These are phyloP conservation scores for Bombus waltoni DNA, from an alignment of 1,140 invertebrate genomes.

Conservation along the genomic window DNA sequence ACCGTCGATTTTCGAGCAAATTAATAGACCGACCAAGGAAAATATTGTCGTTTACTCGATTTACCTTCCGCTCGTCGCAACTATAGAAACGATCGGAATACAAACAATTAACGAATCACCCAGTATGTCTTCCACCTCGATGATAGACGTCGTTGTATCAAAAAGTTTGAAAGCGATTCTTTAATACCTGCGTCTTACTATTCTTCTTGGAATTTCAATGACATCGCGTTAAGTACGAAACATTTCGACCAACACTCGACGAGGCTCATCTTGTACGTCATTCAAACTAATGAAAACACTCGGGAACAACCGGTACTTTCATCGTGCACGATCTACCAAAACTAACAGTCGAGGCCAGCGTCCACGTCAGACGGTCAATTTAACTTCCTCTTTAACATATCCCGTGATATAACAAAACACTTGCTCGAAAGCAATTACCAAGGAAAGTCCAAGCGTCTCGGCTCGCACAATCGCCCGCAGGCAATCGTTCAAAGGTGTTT, in stretches of 20 bases:
- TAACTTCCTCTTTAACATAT: neutral
- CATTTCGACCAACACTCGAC: neutral
- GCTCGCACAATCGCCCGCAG: neutral
- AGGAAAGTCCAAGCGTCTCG: neutral
- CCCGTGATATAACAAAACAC: neutral
- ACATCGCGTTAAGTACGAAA: neutral
- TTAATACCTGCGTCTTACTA: neutral
- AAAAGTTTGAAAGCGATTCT: neutral
- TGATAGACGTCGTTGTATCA: neutral
- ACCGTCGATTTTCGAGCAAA: conserved; percentile 38
- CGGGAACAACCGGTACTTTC: neutral
- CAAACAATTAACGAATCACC: neutral
- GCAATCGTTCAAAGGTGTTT: conserved; percentile 14
- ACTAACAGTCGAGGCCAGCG: neutral
- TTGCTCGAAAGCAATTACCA: neutral
- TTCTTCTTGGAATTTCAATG: neutral
- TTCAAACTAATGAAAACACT: neutral
- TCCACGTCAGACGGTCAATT: neutral
- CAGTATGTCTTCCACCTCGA: neutral
- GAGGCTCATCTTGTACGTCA: neutral
- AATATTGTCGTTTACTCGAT: conserved; percentile 3
- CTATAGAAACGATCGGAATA: neutral
- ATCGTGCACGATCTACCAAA: neutral
- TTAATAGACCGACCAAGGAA: conserved; percentile 27
- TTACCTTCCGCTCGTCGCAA: neutral